Base-by-base conservation (phyloP, 64 coral and sea anemone species). In the Platygyra sinensis region DNA sequence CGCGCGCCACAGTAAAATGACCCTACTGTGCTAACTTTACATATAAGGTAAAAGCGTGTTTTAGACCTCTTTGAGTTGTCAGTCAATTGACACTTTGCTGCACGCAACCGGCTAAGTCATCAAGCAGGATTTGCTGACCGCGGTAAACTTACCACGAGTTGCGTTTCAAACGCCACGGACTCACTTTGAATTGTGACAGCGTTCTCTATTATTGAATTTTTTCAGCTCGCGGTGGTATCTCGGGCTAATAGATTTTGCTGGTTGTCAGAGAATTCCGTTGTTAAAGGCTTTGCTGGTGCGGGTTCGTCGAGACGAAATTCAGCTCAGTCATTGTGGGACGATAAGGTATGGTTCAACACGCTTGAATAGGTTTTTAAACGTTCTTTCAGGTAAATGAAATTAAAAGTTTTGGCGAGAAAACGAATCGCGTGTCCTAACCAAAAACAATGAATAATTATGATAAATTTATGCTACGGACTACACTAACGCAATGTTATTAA, bases 31-130 rank as follows among this genome's bases (percentile, higher is more conserved):
- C 46, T 8, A 46, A 64, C 30, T 89, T 94, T 94, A 94, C 92
- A 89, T 94, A 94, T 94, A 89, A 94, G 92, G 92, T 65, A 89
- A 94, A 73, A 64, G 81, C 62, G 62, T 71, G 63, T 71, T 50
- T 71, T 38, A 27, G 31, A 4, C 25, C 81, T 39, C 62, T 85
- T 63, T 85, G 2, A 14, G 20, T 71, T 85, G 81, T 85, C 81
- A 85, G 31, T 85, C 62, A 85, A 71, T 85, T 85, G 81, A 71
- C 81, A 85, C 81, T 72, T 50, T 10, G 5, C 14, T 51, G 81
- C 81, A 85, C 81, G 81, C 81, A 85, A 85, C 81, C 63, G 63
- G 81, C 46, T 4, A 85, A 85, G 81, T 72, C 81, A 72, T 85
- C 62, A 85, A 69, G 72, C 63, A 50, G 62, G 81, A 50, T 85